Percentiles rank a stretch among this genome's conserved stretches.
phyloP scores from a whole-genome alignment of 2,113 vertebrate genomes.

The Fukomys damarensis region DNA sequence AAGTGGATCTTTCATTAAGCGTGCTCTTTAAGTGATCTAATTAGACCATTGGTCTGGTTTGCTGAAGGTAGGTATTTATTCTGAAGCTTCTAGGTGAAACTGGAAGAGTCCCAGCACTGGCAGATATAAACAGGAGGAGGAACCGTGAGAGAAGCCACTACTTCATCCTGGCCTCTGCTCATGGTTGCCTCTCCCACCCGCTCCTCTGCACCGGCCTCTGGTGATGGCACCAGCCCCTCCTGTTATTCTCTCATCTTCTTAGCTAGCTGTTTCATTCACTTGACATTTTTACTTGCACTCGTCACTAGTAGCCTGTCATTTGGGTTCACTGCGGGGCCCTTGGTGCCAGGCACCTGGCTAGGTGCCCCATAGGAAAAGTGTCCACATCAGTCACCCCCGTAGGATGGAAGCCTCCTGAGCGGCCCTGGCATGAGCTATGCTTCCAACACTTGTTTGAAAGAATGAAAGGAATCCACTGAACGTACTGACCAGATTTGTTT shows the following conservation, averaged over 20 bases:
- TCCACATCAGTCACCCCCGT: not conserved
- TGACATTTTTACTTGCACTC: not conserved
- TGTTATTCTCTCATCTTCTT: not conserved
- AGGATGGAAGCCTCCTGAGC: not conserved
- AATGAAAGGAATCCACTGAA: not conserved
- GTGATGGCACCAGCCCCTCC: not conserved
- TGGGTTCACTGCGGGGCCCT: not conserved
- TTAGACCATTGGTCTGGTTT: conserved; percentile 6
- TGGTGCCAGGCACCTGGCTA: not conserved
- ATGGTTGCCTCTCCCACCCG: not conserved
- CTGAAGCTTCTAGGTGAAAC: conserved; percentile 30
- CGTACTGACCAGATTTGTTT: not conserved
- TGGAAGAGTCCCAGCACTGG: not conserved
- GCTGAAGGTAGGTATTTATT: not conserved
- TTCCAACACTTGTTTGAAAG: not conserved
- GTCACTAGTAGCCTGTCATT: not conserved
- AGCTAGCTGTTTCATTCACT: not conserved
- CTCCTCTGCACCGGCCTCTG: not conserved
- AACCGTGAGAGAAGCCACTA: not conserved
- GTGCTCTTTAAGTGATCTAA: conserved; percentile 9
- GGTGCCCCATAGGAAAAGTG: not conserved
- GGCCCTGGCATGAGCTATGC: not conserved
- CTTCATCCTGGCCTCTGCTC: not conserved
- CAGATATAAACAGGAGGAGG: not conserved
- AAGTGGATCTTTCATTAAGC: not conserved